Evolutionary conservation across 1,140 invertebrate genomes (phyloP).

Genomic region (Battus philenor): DNA sequence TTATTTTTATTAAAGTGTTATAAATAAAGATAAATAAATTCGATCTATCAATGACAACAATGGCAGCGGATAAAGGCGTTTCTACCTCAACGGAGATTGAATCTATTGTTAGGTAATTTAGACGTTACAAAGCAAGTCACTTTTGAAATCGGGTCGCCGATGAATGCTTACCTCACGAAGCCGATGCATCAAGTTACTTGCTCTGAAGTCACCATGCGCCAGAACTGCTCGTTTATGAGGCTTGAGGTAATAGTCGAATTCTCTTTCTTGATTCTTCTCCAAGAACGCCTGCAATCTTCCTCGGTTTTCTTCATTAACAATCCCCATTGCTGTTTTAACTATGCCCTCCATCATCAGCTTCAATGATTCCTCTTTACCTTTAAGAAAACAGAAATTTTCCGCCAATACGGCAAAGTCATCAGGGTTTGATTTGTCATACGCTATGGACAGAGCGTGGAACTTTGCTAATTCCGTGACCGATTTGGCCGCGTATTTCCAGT

Average conservation of each 20-base stretch:
- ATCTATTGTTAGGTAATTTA: too few relatives aligned
- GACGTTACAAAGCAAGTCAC: too few relatives aligned
- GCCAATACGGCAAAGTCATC: constrained; percentile 14
- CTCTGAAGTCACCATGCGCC: constrained; percentile 39
- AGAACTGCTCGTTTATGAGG: constrained; percentile 23
- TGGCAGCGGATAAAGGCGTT: too few relatives aligned
- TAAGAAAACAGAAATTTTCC: too few relatives aligned
- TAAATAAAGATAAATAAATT: too few relatives aligned
- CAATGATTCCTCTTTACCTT: too few relatives aligned
- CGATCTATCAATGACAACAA: too few relatives aligned
- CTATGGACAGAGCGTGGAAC: constrained; percentile 31
- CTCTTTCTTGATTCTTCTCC: neutral
- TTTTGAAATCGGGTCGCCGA: too few relatives aligned
- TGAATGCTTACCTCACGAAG: constrained; percentile 29
- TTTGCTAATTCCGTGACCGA: constrained; percentile 25
- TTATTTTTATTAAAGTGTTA: too few relatives aligned
- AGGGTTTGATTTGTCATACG: constrained; percentile 17
- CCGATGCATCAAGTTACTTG: constrained; percentile 40
- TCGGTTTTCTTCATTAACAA: constrained; percentile 19
- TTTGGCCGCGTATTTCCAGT: constrained; percentile 25
- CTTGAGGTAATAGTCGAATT: constrained; percentile 14
- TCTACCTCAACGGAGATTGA: too few relatives aligned
- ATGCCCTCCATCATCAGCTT: constrained; percentile 2
- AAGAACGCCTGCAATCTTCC: constrained; percentile 18
- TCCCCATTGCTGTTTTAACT: constrained; percentile 1